Evolutionary conservation across 2,797 vertebrate genomes (phyloP), one percentile per base, ranked within the genome.

Genomic region (Discoglossus pictus): DNA sequence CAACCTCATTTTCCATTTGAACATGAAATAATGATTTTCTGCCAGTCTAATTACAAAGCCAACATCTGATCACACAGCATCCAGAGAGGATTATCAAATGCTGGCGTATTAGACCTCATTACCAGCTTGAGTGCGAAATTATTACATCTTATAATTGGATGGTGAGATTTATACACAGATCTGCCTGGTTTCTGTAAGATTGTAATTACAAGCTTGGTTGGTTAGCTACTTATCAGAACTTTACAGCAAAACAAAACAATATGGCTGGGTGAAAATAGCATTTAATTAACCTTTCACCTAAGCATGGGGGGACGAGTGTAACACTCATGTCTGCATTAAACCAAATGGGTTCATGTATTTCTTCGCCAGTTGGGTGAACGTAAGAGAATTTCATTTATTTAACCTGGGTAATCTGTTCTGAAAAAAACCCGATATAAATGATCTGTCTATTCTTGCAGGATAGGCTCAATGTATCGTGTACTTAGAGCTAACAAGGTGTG

Each of bases 211-310:
- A 83, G 91, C 89, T 91, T 89, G 89, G 86, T 89, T 91, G 88
- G 89, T 91, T 91, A 90, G 91, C 91, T 89, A 91, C 90, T 92
- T 92, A 92, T 96, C 93, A 97, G 94, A 97, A 98, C 95, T 98
- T 98, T 97, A 95, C 95, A 98, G 96, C 93, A 98, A 96, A 98
- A 98, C 94, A 98, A 98, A 98, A 98, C 95, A 98, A 97, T 71
- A 97, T 96, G 95, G 94, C 92, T 96, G 93, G 95, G 92, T 92
- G 92, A 97, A 98, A 98, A 95, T 95, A 98, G 96, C 95, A 97
- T 98, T 96, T 98, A 95, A 98, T 99, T 99, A 98, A 99, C 97
- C 97, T 97, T 93, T 98, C 96, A 97, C 96, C 95, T 92, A 92
- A 90, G 91, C 90, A 91, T 93, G 87, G 85, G 88, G 89, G 89